phyloP scores from a whole-genome alignment of 2,113 vertebrate genomes.

The Sigmodon hispidus region DNA sequence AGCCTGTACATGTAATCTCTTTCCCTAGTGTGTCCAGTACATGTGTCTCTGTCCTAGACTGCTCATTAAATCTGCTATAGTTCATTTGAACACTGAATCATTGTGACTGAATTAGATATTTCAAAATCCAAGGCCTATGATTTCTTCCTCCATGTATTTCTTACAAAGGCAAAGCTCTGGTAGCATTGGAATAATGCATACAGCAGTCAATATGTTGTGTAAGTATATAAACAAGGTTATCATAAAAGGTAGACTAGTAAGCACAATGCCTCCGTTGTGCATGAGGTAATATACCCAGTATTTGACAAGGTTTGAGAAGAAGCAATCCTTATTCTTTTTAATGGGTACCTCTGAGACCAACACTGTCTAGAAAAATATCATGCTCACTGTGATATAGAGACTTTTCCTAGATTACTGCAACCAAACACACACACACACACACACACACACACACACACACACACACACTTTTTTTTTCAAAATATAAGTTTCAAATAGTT shows the following conservation, averaged over 20 bases:
- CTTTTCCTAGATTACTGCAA: conserved; percentile 60
- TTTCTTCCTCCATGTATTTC: conserved; percentile 76
- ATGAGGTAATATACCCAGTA: conserved; percentile 60
- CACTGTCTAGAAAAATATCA: conserved; percentile 48
- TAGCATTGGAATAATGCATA: conserved; percentile 66
- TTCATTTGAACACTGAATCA: conserved; percentile 85
- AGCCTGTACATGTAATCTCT: conserved; percentile 82
- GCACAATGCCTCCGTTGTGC: conserved; percentile 55
- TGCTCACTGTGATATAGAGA: conserved; percentile 37
- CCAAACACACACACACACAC: not conserved
- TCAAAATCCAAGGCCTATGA: conserved; percentile 79
- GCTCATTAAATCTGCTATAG: conserved; percentile 88
- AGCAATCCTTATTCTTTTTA: conserved; percentile 73
- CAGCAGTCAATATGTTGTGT: conserved; percentile 48
- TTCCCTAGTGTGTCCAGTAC: conserved; percentile 84
- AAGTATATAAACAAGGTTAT: conserved; percentile 68
- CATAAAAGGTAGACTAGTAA: conserved; percentile 55
- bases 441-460: not conserved
- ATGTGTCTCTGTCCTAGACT: conserved; percentile 88
- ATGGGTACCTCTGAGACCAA: conserved; percentile 78
- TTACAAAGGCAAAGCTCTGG: conserved; percentile 62
- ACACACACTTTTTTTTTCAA: not conserved
- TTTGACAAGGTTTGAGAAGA: conserved; percentile 74
- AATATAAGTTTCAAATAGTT: conserved; percentile 60
- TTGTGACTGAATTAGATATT: conserved; percentile 78